Evolutionary conservation across 2,797 vertebrate genomes (phyloP), one percentile per base, ranked within the genome.

Genomic region (Meda fulgida): DNA sequence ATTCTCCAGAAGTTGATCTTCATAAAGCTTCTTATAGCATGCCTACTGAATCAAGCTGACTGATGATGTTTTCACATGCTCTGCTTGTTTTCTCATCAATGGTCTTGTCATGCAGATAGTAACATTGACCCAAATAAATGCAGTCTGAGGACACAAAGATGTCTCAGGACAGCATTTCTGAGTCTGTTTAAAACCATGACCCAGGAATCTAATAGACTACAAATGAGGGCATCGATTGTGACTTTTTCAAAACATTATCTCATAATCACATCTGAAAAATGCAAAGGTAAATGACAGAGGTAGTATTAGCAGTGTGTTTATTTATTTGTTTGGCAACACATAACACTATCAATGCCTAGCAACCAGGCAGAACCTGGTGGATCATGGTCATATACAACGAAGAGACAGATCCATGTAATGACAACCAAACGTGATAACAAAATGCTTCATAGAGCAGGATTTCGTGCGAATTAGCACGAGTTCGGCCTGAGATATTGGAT

Each of bases 201-300:
- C 11, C 19, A 5, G 40, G 9, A 29, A 43, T 43, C 58, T 46
- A 46, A 78, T 3, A 78, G 34, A 77, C 55, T n/a, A 60, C 13
- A 73, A 18, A 46, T 55, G 31, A 76, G 9, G 21, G 36, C 73
- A 53, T 76, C 11, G 31, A 31, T 55, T 23, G 10, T 40, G 19
- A 70, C 9, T 70, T 70, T 46, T 46, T 46, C 13, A 48, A 48
- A 16, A 14, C 23, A 40, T 40, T 21, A 38, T 5, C 38, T n/a
- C 34, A 23, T n/a, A 40, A 70, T 70, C 36, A 70, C 67, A 40
- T 70, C 36, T 70, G 36, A 40, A n/a, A 70, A 21, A 70, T 70
- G 21, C 36, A 38, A 11, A 40, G 21, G 2, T 40, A 70, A 70
- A 5, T 38, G 21, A 23, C 36, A 13, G 31, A 69, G 19, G 66